Conservation (phyloP, 2,113 vertebrate genomes). For the Sardina pilchardus region DNA sequence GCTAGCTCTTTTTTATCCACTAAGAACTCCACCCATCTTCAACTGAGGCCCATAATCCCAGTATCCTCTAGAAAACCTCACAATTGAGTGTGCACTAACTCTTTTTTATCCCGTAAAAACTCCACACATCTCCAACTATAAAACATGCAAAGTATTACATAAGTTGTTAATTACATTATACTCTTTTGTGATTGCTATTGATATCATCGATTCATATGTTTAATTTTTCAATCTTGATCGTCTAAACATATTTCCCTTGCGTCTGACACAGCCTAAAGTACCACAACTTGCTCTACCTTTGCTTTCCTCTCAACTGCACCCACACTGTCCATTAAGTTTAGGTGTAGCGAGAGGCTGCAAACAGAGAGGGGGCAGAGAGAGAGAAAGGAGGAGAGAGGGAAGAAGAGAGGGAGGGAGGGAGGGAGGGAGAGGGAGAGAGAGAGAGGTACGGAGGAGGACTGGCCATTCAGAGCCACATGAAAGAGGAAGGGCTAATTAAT, state of each 20-base stretch:
- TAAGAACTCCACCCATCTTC: not conserved
- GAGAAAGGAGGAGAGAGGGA: constrained; percentile 44
- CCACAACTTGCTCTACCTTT: not conserved
- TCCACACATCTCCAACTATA: too few species aligned
- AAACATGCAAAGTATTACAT: too few species aligned
- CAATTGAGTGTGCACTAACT: too few species aligned
- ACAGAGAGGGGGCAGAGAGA: too few species aligned
- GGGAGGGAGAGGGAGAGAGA: constrained; percentile 22
- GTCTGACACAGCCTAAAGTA: not conserved
- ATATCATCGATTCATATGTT: too few species aligned
- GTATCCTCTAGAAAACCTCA: too few species aligned
- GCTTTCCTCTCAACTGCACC: not conserved
- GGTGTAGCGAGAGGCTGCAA: not conserved
- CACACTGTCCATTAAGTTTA: not conserved
- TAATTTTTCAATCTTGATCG: not conserved
- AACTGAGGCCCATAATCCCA: not conserved
- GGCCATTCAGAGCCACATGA: not conserved
- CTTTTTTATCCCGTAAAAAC: too few species aligned
- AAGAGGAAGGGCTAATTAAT: constrained; percentile 30
- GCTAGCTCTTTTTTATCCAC: not conserved
- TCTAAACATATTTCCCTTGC: not conserved
- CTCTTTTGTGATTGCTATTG: too few species aligned
- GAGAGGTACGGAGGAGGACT: not conserved
- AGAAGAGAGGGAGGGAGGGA: constrained; percentile 34
- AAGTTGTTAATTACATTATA: too few species aligned